Evolutionary conservation across 2,888 invertebrate species (phyloP), one percentile per base, ranked within the genome.

Genomic region (Copidosoma aretas): DNA sequence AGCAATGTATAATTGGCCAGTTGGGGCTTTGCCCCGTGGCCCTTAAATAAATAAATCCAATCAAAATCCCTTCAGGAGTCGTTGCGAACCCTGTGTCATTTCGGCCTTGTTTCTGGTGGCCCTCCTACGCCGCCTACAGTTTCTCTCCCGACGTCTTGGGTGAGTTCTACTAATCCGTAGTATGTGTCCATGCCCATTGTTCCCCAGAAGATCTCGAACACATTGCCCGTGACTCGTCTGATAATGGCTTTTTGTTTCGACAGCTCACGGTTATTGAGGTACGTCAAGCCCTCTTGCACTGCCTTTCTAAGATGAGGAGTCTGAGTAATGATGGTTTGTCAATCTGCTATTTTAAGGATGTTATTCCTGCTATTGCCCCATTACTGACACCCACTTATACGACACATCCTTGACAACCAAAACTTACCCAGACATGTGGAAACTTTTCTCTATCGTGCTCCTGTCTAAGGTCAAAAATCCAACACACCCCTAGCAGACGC

Each of bases 341-440:
- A 32, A 5, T 32, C 4, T 8, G 8, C 4, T 46, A 19, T 10
- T 59, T 59, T 46, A 22, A 21, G 10, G 43, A 43, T 49, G 5
- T n/a, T n/a, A n/a, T n/a, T n/a, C n/a, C n/a, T n/a, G n/a, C n/a
- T n/a, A n/a, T n/a, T n/a, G n/a, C n/a, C n/a, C n/a, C n/a, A n/a
- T n/a, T n/a, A n/a, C n/a, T n/a, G n/a, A n/a, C n/a, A 46, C 46
- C 2, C 10, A 19, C 2, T 1, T 59, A 12, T 60, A 51, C 17
- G 51, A 60, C 19, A 25, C 10, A 46, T 60, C 25, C 1, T 15
- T 60, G 4, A n/a, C n/a, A 5, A 51, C 25, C 25, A 1, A n/a
- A 12, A 19, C 3, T 8, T 60, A 60, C 32, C 60, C 60, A 10
- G n/a, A 24, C 1, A 10, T 19, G 17, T 60, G 51, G 60, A 60